Base-by-base conservation (phyloP, 2,113 vertebrate genomes). In the Myiozetetes cayanensis region DNA sequence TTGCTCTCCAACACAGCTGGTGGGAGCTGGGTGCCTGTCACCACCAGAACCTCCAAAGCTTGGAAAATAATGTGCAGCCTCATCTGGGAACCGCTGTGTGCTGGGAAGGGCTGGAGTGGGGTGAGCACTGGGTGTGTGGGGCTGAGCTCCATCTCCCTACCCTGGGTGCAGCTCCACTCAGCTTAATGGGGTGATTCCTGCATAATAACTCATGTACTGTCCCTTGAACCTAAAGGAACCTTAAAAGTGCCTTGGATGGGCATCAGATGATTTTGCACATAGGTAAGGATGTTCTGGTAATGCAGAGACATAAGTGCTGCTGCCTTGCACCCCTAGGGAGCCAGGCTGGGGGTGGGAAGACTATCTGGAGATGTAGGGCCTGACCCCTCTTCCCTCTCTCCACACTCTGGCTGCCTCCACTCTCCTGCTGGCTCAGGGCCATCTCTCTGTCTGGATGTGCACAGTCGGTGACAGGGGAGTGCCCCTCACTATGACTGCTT, bases 41-140 rank as follows among this genome's bases (percentile, higher is more conserved):
- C 62, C 43, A 18, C 0, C 23, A 74, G 68, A 39, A 31, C 72
- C 72, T 33, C 41, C 31, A 56, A 81, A 67, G 27, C 25, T 4
- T 2, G 23, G 76, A 6, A 44, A 88, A 28, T 0, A 3, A 8
- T 0, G 20, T 65, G 59, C 46, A 62, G 33, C 50, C 74, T 30
- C 2, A 1, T 19, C 72, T 70, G 73, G 84, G 52, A 73, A 3
- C 23, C 0, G 0, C 49, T 6, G 8, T 1, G 27, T 65, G 61
- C 52, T 3, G 30, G 65, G 43, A 68, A 79, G 35, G 52, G 71
- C 27, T 2, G 21, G 31, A 47, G 33, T 33, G 5, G 4, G 6
- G 13, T 5, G n/a, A 55, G n/a, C 1, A 1, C 27, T 27, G 30
- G 21, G 44, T 24, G 43, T 3, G 9, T 67, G 61, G 62, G 61